These are phyloP conservation scores for Helogale parvula DNA, from an alignment of 2,113 vertebrate genomes.

Conservation along the genomic window DNA sequence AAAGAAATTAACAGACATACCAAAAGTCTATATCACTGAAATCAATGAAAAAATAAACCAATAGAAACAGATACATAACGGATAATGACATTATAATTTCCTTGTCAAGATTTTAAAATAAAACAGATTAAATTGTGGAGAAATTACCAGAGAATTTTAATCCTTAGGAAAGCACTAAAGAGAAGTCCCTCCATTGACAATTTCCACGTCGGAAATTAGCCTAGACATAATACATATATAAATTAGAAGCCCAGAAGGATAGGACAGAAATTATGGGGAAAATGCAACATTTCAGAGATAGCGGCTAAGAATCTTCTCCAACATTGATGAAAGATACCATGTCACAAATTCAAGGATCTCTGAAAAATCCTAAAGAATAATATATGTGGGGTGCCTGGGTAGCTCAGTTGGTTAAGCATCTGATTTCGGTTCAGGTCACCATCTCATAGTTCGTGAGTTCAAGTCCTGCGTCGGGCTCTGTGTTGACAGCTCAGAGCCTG, in stretches of 20 bases:
- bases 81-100: not conserved
- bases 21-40: not conserved
- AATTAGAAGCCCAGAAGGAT: not conserved
- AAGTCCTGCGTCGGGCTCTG: too few relatives aligned
- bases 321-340: not conserved
- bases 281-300: not conserved
- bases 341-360: not conserved
- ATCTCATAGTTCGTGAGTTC: too few relatives aligned
- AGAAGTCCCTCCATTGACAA: not conserved
- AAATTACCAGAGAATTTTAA: not conserved
- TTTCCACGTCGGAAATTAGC: not conserved
- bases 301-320: not conserved
- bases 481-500: too few relatives aligned
- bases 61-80: not conserved
- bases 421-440: too few relatives aligned
- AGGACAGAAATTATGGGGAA: not conserved
- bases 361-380: not conserved
- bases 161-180: not conserved
- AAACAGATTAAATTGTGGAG: not conserved
- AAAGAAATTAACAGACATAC: not conserved
- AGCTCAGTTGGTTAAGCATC: too few relatives aligned
- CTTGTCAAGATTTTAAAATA: not conserved
- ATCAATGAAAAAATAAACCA: not conserved
- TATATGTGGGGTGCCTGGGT: too few relatives aligned
- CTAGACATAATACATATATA: not conserved